Conservation (phyloP, 2,797 vertebrate genomes). For the Mergus octosetaceus region DNA sequence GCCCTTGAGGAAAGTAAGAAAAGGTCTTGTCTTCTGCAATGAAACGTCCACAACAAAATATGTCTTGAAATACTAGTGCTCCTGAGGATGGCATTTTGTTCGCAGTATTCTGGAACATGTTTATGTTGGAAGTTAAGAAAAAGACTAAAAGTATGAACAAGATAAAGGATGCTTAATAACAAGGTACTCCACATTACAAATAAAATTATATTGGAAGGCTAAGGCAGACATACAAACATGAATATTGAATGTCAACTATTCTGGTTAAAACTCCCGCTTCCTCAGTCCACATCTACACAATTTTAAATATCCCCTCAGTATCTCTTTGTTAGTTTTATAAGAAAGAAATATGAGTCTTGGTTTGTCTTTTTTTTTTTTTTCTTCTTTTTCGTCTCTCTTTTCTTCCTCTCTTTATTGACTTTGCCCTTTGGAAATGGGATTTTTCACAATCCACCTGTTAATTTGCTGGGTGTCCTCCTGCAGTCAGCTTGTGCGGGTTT, state of each 20-base stretch:
- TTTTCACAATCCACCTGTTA: conserved; percentile 9
- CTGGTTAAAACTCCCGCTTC: not conserved
- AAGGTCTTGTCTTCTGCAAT: not conserved
- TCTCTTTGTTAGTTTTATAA: not conserved
- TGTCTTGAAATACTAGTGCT: not conserved
- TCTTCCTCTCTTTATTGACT: not conserved
- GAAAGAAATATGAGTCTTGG: not conserved
- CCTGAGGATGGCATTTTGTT: not conserved
- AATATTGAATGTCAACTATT: not conserved
- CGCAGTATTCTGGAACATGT: not conserved
- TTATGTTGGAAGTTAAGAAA: not conserved
- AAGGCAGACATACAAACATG: not conserved
- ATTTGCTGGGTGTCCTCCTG: conserved; percentile 32
- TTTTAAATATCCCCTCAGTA: not conserved
- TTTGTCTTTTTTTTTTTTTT: not conserved
- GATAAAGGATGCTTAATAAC: not conserved
- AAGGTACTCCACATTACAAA: not conserved
- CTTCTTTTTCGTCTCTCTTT: not conserved
- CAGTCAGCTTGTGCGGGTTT: not conserved
- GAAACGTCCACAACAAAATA: not conserved
- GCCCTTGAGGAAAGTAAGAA: not conserved
- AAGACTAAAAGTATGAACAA: not conserved
- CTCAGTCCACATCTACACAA: not conserved
- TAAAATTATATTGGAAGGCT: not conserved
- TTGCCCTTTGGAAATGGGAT: not conserved